phyloP scores from a whole-genome alignment of 2,113 vertebrate species.

The Ranitomeya variabilis region DNA sequence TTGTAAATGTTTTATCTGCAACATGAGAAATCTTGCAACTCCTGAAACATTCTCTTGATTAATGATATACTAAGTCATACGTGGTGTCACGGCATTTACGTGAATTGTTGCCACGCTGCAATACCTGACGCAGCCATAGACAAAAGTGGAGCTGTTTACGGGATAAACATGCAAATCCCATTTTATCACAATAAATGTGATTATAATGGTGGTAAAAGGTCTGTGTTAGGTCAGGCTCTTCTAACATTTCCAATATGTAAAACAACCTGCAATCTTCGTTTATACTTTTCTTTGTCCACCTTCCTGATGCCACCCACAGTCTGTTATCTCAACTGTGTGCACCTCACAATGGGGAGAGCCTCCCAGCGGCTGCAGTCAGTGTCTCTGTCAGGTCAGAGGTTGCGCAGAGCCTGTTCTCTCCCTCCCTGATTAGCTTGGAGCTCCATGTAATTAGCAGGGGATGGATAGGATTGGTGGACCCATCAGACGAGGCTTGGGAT shows the following conservation, averaged over 20 bases:
- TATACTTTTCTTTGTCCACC: slow-evolving; percentile 30
- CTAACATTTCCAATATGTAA: not conserved
- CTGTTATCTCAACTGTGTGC: slow-evolving; percentile 32
- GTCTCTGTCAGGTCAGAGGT: slow-evolving; percentile 51
- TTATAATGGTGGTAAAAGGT: not conserved
- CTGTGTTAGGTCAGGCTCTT: not conserved
- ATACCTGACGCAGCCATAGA: not conserved
- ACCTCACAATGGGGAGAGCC: slow-evolving; percentile 31
- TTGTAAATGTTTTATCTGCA: too few relatives aligned
- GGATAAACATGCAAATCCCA: not conserved
- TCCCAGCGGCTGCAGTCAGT: slow-evolving; percentile 38
- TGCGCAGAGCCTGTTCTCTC: slow-evolving; percentile 15
- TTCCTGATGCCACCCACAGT: slow-evolving; percentile 48
- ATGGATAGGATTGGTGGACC: slow-evolving; percentile 54
- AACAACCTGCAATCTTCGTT: slow-evolving; percentile 15
- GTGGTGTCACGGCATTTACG: not conserved
- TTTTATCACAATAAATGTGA: not conserved
- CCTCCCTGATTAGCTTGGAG: slow-evolving; percentile 34
- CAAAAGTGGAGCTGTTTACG: not conserved
- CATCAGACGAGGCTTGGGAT: slow-evolving; percentile 10
- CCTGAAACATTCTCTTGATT: too few relatives aligned
- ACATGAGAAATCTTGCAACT: too few relatives aligned
- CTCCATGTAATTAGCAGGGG: slow-evolving; percentile 43
- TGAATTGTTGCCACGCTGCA: not conserved
- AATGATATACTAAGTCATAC: too few relatives aligned